Conservation (phyloP, 2,113 vertebrate species). For the Penelope pileata region DNA sequence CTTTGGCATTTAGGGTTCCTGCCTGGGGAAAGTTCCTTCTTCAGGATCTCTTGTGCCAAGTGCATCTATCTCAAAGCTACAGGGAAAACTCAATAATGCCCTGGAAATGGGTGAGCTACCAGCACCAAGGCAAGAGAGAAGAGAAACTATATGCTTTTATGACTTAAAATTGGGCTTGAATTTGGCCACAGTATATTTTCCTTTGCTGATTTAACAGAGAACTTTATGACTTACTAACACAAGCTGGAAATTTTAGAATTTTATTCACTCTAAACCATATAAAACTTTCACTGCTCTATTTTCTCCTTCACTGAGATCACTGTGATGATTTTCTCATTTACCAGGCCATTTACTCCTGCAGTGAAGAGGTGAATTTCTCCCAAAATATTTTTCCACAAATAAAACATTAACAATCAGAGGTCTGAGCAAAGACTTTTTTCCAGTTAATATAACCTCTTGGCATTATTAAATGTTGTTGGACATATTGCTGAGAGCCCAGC, state of each 20-base stretch:
- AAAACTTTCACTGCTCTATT: background rate
- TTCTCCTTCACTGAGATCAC: background rate
- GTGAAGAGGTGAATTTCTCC: background rate
- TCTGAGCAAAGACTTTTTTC: background rate
- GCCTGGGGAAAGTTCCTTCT: background rate
- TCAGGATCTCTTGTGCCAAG: background rate
- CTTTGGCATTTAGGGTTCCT: background rate
- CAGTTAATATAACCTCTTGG: background rate
- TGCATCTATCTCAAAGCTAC: background rate
- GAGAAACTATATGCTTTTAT: background rate
- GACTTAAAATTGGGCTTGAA: background rate
- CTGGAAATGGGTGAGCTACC: background rate
- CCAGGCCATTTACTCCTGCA: background rate
- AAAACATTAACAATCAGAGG: background rate
- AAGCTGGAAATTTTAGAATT: background rate
- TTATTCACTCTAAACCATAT: background rate
- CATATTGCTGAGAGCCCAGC: background rate
- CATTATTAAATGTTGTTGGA: background rate
- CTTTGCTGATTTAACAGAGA: background rate
- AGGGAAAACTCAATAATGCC: background rate
- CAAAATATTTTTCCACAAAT: background rate
- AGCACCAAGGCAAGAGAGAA: background rate
- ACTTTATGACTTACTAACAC: background rate
- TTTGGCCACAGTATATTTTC: background rate
- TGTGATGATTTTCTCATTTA: background rate